These are phyloP conservation scores for Xiphophorus hellerii DNA, from an alignment of 2,113 vertebrate species.

Conservation along the genomic window DNA sequence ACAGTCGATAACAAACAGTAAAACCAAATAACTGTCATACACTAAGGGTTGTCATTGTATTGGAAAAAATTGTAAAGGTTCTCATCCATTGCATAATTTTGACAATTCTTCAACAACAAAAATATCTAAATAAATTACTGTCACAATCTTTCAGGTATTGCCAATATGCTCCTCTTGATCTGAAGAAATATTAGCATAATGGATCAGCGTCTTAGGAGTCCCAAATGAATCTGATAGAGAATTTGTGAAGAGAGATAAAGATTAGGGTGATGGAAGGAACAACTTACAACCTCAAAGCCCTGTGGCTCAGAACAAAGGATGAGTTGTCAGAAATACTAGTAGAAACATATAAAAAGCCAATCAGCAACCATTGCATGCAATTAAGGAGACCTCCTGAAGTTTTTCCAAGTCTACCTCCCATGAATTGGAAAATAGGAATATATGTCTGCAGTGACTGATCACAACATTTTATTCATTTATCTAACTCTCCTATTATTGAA, in stretches of 20 bases:
- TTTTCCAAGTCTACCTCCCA: too few relatives aligned
- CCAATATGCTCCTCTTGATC: background rate
- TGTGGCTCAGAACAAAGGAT: background rate
- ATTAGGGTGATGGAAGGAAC: background rate
- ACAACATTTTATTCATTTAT: background rate
- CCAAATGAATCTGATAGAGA: background rate
- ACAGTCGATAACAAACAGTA: background rate
- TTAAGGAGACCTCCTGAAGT: too few relatives aligned
- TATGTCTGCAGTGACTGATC: too few relatives aligned
- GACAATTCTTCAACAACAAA: background rate
- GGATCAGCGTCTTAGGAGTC: background rate
- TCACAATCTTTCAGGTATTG: background rate
- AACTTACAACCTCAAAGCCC: background rate
- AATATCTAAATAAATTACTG: background rate
- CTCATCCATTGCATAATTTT: background rate
- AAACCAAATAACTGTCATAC: background rate
- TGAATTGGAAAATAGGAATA: too few relatives aligned
- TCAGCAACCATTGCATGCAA: too few relatives aligned
- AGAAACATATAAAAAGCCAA: too few relatives aligned
- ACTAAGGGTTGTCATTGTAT: background rate
- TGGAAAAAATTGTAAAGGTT: background rate
- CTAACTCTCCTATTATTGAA: background rate
- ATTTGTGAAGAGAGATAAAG: background rate
- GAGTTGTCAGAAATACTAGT: background rate
- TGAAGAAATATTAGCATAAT: too few relatives aligned